Conservation (phyloP, 1,140 invertebrate genomes). For the Lepidotrigona ventralis region DNA sequence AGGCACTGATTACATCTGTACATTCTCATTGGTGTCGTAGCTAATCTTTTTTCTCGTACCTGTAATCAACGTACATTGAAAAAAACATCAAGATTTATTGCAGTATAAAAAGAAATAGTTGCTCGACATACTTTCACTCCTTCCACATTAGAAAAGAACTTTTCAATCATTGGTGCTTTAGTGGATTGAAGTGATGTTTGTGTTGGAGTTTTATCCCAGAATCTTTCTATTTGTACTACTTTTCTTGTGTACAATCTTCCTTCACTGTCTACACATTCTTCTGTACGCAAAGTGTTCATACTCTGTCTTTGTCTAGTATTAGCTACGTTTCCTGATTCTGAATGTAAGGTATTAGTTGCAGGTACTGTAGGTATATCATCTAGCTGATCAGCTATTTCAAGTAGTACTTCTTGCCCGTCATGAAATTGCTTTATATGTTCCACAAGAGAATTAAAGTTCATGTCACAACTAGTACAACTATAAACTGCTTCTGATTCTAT, state of each 20-base stretch:
- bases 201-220: slow-evolving; percentile 75
- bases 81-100: neutral
- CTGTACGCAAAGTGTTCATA: slow-evolving; percentile 78
- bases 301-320: slow-evolving; percentile 66
- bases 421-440: slow-evolving; percentile 85
- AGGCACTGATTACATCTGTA: slow-evolving; percentile 77
- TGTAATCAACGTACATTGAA: slow-evolving; percentile 16
- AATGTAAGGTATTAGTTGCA: slow-evolving; percentile 34
- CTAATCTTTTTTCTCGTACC: slow-evolving; percentile 71
- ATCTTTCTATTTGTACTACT: slow-evolving; percentile 81
- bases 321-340: slow-evolving; percentile 47
- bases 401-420: slow-evolving; percentile 84
- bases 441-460: slow-evolving; percentile 83
- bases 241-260: slow-evolving; percentile 80
- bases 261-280: slow-evolving; percentile 79
- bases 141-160: slow-evolving; percentile 78
- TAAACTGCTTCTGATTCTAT: slow-evolving; percentile 79
- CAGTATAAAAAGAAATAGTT: neutral
- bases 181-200: slow-evolving; percentile 57
- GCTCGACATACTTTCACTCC: slow-evolving; percentile 71
- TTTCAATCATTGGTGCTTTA: slow-evolving; percentile 77
- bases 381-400: slow-evolving; percentile 79
- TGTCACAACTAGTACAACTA: slow-evolving; percentile 83
- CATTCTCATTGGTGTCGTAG: slow-evolving; percentile 59
- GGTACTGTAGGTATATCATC: slow-evolving; percentile 59